These are phyloP conservation scores for Ctenicera cuprea DNA, from an alignment of 2,888 invertebrate species.

Conservation along the genomic window DNA sequence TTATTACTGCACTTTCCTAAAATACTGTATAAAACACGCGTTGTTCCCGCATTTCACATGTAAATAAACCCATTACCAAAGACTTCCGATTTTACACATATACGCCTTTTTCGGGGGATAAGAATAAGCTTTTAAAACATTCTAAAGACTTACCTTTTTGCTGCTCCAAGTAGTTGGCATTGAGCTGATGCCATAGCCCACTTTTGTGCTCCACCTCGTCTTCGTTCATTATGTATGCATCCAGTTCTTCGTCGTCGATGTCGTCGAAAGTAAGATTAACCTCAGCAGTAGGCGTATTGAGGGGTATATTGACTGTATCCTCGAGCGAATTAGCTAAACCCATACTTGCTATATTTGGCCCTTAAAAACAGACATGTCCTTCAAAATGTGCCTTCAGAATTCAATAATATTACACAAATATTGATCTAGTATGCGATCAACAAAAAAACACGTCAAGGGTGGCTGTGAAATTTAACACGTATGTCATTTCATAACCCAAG, in stretches of 20 bases:
- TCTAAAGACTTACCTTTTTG: slow-evolving; percentile 78
- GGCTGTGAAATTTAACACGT: too few species aligned
- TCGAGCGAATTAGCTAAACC: slow-evolving; percentile 79
- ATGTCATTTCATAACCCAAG: too few species aligned
- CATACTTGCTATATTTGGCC: slow-evolving; percentile 86
- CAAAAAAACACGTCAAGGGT: too few species aligned
- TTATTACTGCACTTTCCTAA: too few species aligned
- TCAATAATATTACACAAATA: not conserved
- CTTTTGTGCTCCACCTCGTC: slow-evolving; percentile 89
- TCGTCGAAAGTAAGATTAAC: slow-evolving; percentile 81
- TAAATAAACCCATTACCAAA: too few species aligned
- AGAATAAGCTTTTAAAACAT: not conserved
- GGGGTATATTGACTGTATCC: slow-evolving; percentile 68
- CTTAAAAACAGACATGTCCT: slow-evolving; percentile 66
- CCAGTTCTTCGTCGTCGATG: slow-evolving; percentile 93
- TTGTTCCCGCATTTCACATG: too few species aligned
- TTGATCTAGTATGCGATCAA: too few species aligned
- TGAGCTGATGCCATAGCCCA: slow-evolving; percentile 89
- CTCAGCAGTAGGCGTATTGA: slow-evolving; percentile 58
- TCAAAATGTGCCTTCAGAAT: not conserved
- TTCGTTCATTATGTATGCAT: slow-evolving; percentile 88
- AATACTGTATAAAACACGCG: too few species aligned
- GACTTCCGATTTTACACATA: too few species aligned
- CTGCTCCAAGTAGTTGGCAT: slow-evolving; percentile 90
- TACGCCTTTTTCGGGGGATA: too few species aligned